Percentiles rank a stretch among this genome's conserved stretches.
phyloP scores from a whole-genome alignment of 2,113 vertebrate species.

The Bubo blakistoni region DNA sequence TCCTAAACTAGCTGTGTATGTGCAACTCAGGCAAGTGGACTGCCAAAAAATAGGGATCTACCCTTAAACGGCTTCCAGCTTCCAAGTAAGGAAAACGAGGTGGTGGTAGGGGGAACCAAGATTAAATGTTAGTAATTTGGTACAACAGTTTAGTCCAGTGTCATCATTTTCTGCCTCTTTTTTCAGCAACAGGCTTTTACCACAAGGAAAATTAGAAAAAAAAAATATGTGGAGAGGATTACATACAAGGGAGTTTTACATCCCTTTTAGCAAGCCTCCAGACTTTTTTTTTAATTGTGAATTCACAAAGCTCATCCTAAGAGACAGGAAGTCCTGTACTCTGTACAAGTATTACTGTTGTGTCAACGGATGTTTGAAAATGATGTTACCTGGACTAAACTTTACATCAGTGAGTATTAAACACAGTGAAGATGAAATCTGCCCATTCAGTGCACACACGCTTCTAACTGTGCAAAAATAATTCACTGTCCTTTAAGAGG shows the following conservation, averaged over 20 bases:
- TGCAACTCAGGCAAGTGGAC: not conserved
- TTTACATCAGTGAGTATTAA: not conserved
- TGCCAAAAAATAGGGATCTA: not conserved
- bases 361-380: not conserved
- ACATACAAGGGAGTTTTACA: not conserved
- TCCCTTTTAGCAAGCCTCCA: not conserved
- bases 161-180: not conserved
- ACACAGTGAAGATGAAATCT: not conserved
- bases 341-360: not conserved
- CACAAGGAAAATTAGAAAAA: not conserved
- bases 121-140: not conserved
- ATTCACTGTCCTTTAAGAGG: not conserved
- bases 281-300: not conserved
- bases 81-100: not conserved
- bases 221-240: not conserved
- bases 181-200: not conserved
- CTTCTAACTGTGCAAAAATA: not conserved
- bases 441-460: rapidly evolving
- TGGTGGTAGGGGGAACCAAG: not conserved
- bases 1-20: rapidly evolving
- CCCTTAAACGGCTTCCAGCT: not conserved
- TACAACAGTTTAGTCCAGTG: not conserved
- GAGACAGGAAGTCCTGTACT: not conserved
- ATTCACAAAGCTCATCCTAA: not conserved
- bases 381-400: not conserved